Evolutionary conservation across 2,113 vertebrate species (phyloP), one percentile per base, ranked within the genome.

Genomic region (Dermatemys mawii): DNA sequence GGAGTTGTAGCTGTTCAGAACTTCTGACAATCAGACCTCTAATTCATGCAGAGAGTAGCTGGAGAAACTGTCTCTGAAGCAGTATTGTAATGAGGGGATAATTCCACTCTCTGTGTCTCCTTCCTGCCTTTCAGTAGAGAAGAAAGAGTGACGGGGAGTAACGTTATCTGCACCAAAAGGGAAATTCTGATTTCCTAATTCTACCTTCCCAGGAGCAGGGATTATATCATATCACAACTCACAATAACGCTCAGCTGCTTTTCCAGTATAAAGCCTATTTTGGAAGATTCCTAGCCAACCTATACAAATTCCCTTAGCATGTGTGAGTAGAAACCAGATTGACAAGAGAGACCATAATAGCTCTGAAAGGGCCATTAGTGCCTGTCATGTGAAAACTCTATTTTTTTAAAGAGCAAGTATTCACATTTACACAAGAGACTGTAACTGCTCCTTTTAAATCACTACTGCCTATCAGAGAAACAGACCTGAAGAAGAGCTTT

Each of bases 261-360:
- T 96, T 93, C 96, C 93, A 92, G 89, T 86, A 73, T 96, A 95
- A 94, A 94, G 97, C 92, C 95, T 89, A n/a, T 95, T 96, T 96
- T 93, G 90, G 94, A 96, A 93, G 96, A 94, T 94, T 97, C 93
- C 87, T 94, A 50, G 90, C 91, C 96, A 4, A 55, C 85, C 95
- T 96, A 93, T 96, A 96, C 95, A 97, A 95, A 96, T 83, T 97
- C 96, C 94, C 95, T 97, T 95, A 94, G 87, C 83, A 86, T 88
- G 89, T 92, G 86, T 93, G 97, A 96, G 93, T 86, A 92, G 91
- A 92, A 95, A 93, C 38, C 86, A 96, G 93, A 94, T 93, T 95
- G 95, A 95, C 95, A 92, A 96, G 95, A 95, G 73, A 96, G 95
- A 90, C 90, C 79, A 81, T 96, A 97, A 95, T 95, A 86, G 79